These are phyloP conservation scores for Seira musarum DNA, from an alignment of 2,888 invertebrate species.

Conservation along the genomic window DNA sequence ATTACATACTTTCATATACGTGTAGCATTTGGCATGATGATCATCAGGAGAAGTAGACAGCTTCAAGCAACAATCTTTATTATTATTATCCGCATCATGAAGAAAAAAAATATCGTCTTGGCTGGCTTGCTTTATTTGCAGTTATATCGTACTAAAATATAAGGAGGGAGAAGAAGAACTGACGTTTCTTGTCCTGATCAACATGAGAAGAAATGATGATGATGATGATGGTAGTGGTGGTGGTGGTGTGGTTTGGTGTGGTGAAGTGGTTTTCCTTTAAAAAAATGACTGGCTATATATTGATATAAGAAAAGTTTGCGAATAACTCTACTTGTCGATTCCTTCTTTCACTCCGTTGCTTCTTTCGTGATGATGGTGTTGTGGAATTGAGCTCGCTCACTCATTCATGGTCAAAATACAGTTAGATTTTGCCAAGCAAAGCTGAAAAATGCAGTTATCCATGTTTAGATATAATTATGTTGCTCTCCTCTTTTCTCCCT, in stretches of 20 bases:
- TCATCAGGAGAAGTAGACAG: slow-evolving; percentile 54
- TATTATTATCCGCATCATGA: slow-evolving; percentile 36
- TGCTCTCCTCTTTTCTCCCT: slow-evolving; percentile 32
- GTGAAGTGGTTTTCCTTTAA: slow-evolving; percentile 56
- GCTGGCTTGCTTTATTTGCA: slow-evolving; percentile 53
- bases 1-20: neutral
- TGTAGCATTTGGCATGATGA: slow-evolving; percentile 17
- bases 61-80: slow-evolving; percentile 52
- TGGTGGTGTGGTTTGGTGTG: slow-evolving; percentile 35
- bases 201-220: slow-evolving; percentile 32
- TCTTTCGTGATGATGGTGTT: slow-evolving; percentile 36
- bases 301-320: slow-evolving; percentile 53
- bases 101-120: slow-evolving; percentile 51
- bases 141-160: slow-evolving; percentile 24
- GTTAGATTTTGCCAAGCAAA: slow-evolving; percentile 61
- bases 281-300: slow-evolving; percentile 28
- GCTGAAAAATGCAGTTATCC: slow-evolving; percentile 66
- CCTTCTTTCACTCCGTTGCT: slow-evolving; percentile 59
- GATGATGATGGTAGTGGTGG: slow-evolving; percentile 39
- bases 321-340: slow-evolving; percentile 54
- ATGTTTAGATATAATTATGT: slow-evolving; percentile 63
- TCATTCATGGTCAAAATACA: slow-evolving; percentile 67
- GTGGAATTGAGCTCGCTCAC: slow-evolving; percentile 59
- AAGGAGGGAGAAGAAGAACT: slow-evolving; percentile 35
- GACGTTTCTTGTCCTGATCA: slow-evolving; percentile 60